Percentiles rank a stretch among this genome's conserved stretches.
Evolutionary conservation across 2,113 vertebrate genomes (phyloP).

Genomic region (Peucedramus taeniatus): DNA sequence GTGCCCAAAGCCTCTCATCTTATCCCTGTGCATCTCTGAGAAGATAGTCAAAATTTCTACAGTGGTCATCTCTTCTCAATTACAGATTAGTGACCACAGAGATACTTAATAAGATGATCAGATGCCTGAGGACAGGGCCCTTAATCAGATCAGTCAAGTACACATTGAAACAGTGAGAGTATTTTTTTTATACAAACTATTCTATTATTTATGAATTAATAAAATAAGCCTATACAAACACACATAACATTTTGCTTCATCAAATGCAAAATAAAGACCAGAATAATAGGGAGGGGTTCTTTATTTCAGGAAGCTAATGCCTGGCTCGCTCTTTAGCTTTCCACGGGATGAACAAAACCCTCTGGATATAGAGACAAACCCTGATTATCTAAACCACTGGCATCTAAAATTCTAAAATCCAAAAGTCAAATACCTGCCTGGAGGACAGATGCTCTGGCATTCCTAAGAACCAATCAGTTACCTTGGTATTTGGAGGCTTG

Average conservation of each 20-base stretch:
- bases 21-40: not conserved
- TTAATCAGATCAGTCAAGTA: not conserved
- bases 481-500: not conserved
- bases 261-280: not conserved
- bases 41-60: not conserved
- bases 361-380: not conserved
- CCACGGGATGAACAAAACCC: not conserved
- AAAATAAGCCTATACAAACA: not conserved
- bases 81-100: not conserved
- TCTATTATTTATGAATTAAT: not conserved
- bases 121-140: not conserved
- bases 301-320: not conserved
- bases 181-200: not conserved
- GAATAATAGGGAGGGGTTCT: not conserved
- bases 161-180: not conserved
- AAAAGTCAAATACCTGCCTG: not conserved
- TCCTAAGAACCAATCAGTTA: not conserved
- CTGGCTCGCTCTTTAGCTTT: not conserved
- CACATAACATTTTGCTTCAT: not conserved
- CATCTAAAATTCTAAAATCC: not conserved
- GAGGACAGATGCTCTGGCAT: not conserved
- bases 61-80: not conserved
- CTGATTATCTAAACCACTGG: not conserved
- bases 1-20: not conserved
- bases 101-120: not conserved